phyloP scores from a whole-genome alignment of 2,888 invertebrate genomes.

The Andrena praecox region DNA sequence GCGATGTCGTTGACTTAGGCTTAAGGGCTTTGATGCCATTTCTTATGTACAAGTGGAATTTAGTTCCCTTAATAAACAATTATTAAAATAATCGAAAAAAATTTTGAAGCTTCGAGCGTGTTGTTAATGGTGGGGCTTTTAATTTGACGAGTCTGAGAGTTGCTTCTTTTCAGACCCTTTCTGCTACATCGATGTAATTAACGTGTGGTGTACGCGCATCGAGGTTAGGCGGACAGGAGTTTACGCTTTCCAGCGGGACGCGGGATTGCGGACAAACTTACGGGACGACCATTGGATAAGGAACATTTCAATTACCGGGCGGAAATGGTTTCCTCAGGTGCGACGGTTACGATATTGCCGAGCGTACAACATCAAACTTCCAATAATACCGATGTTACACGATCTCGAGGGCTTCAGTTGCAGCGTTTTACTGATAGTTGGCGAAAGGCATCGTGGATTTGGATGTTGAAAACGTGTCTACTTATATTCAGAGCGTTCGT shows the following conservation, averaged over 20 bases:
- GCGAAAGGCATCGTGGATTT: background rate
- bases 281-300: constrained; percentile 58
- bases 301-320: constrained; percentile 82
- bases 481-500: background rate
- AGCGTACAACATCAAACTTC: constrained; percentile 73
- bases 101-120: no score
- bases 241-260: constrained; percentile 67
- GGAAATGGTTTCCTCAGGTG: constrained; percentile 82
- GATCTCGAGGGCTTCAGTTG: background rate
- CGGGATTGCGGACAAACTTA: constrained; percentile 47
- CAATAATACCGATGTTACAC: constrained; percentile 55
- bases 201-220: constrained; percentile 12
- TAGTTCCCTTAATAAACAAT: no score
- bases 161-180: background rate
- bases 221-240: constrained; percentile 27
- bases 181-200: constrained; percentile 10
- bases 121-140: no score
- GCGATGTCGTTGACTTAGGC: no score
- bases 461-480: background rate
- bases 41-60: no score
- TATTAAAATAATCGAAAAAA: no score
- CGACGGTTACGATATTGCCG: constrained; percentile 76
- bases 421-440: background rate
- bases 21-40: no score
- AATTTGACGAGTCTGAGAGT: no score